Evolutionary conservation across 2,888 invertebrate species (phyloP).

Genomic region (Dryomyza anilis): DNA sequence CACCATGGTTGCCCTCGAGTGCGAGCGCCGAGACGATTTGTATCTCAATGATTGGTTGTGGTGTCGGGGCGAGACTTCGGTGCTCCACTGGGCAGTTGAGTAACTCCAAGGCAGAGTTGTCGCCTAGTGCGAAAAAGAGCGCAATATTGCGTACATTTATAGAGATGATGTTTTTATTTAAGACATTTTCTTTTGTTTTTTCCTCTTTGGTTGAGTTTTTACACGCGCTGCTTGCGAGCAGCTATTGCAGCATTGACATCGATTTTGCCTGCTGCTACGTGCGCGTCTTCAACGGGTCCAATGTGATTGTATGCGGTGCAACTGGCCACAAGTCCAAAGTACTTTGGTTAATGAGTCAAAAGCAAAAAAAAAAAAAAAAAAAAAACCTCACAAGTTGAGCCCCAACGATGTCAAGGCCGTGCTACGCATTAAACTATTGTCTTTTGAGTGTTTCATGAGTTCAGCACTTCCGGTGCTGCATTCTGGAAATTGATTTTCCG

Average conservation of each 20-base stretch:
- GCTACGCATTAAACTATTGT: neutral
- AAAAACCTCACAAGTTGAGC: too few relatives aligned
- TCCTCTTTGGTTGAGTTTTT: too few relatives aligned
- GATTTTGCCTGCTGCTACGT: neutral
- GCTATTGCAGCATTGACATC: neutral
- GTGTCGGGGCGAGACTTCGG: slow-evolving; percentile 13
- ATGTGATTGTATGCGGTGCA: too few relatives aligned
- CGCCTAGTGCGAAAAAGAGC: slow-evolving; percentile 12
- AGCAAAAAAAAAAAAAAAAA: too few relatives aligned
- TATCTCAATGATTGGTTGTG: slow-evolving; percentile 35
- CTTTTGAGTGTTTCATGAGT: neutral
- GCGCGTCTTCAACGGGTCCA: too few relatives aligned
- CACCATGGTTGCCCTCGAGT: slow-evolving; percentile 18
- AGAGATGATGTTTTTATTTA: too few relatives aligned
- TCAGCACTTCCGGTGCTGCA: too few relatives aligned
- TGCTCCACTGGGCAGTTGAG: slow-evolving; percentile 10
- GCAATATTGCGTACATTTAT: neutral
- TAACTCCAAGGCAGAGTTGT: neutral
- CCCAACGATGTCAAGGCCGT: slow-evolving; percentile 18
- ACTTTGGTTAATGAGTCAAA: too few relatives aligned
- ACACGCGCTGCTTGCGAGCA: too few relatives aligned
- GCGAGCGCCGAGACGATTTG: slow-evolving; percentile 31
- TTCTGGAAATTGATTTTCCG: slow-evolving; percentile 8
- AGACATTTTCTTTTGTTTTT: too few relatives aligned
- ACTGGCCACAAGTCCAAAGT: too few relatives aligned